These are phyloP conservation scores for Hyaena hyaena DNA, from an alignment of 2,113 vertebrate genomes.

Conservation along the genomic window DNA sequence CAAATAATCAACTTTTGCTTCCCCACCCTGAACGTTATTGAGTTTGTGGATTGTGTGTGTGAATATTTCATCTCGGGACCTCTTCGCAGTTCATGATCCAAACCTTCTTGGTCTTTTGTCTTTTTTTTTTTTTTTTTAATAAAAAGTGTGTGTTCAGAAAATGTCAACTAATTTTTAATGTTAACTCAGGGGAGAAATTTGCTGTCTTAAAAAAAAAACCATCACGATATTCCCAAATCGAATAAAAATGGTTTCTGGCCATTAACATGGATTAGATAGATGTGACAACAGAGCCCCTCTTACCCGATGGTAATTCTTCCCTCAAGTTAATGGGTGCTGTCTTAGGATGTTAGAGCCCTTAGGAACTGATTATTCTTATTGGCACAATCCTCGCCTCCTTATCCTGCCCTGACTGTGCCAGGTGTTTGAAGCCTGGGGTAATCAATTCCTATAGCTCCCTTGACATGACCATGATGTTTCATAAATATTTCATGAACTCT, in stretches of 20 bases:
- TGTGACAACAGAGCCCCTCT: background rate
- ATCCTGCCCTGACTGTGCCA: background rate
- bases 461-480: background rate
- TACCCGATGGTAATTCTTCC: background rate
- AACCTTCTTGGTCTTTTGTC: background rate
- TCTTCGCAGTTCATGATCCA: background rate
- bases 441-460: background rate
- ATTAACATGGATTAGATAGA: background rate
- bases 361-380: background rate
- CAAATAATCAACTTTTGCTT: slow-evolving; percentile 56
- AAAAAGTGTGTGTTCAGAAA: background rate
- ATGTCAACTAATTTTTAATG: slow-evolving; percentile 27
- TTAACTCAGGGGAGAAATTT: background rate
- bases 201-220: background rate
- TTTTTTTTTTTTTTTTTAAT: background rate
- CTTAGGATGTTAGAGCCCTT: background rate
- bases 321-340: background rate
- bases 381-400: background rate
- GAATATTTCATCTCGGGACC: slow-evolving; percentile 36
- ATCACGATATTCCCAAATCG: background rate
- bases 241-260: background rate
- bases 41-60: background rate
- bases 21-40: slow-evolving; percentile 47
- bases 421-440: background rate
- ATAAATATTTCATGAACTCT: slow-evolving; percentile 27